These are phyloP conservation scores for Gymnobelideus leadbeateri DNA, from an alignment of 2,113 vertebrate species.

Conservation along the genomic window DNA sequence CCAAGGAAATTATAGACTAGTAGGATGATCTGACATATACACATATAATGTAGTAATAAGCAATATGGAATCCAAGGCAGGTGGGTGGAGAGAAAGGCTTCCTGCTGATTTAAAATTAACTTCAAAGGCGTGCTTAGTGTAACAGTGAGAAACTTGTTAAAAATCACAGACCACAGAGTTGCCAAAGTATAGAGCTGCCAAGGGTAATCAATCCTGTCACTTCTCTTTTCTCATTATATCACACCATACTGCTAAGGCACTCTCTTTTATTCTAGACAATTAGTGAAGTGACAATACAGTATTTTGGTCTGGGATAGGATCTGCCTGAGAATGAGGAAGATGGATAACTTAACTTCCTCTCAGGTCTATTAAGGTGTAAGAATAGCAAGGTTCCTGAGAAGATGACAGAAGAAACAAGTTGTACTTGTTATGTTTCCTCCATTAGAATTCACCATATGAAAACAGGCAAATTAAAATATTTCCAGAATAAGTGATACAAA, in stretches of 20 bases:
- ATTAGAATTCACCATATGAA: slow-evolving; percentile 3
- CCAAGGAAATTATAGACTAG: background rate
- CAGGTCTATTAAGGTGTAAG: background rate
- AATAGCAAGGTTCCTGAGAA: background rate
- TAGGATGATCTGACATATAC: background rate
- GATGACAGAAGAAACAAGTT: background rate
- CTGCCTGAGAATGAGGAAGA: background rate
- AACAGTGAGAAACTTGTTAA: background rate
- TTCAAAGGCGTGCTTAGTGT: background rate
- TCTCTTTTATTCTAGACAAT: background rate
- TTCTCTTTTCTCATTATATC: background rate
- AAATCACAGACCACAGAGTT: background rate
- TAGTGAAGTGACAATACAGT: background rate
- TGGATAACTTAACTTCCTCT: background rate
- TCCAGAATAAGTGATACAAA: slow-evolving; percentile 72
- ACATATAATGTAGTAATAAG: background rate
- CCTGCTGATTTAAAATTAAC: background rate
- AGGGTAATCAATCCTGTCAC: background rate
- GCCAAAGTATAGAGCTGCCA: background rate
- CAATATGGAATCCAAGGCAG: background rate
- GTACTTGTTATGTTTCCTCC: background rate
- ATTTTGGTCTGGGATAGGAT: background rate
- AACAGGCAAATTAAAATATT: slow-evolving; percentile 10
- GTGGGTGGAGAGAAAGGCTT: background rate
- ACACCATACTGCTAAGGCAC: background rate